Evolutionary conservation across 2,888 invertebrate species (phyloP), one percentile per base, ranked within the genome.

Genomic region (Hecatera dysodea): DNA sequence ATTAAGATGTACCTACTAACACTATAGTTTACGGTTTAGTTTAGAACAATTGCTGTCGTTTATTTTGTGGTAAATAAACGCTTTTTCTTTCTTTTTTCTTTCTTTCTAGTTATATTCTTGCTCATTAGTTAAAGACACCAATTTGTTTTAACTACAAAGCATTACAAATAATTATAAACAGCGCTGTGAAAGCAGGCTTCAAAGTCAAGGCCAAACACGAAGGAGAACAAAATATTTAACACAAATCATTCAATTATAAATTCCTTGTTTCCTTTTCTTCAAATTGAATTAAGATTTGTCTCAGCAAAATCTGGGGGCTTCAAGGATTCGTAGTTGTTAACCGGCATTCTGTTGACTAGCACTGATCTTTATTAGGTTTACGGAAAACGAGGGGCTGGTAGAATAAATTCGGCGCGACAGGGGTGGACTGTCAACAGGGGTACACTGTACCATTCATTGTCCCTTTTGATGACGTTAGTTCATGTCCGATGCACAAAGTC

Each of bases 281-380:
- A 89, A 91, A 93, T 91, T 89, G 88, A 92, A 92, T 93, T 92
- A 93, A 92, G 92, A 92, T 91, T 91, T 92, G 88, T 88, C 88
- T 72, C 72, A 67, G 80, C 64, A 82, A 84, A 84, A 86, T 87
- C 88, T 87, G 85, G 85, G 86, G 88, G 76, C 59, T 76, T 71
- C 70, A 80, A 83, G 82, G 86, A 89, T 88, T 89, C 86, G 60
- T 80, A 86, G 89, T 89, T 89, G 88, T 89, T 88, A 88, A 86
- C 87, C 85, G 83, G 86, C 86, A 86, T 90, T 89, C 88, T 89
- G 87, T 86, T 86, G 85, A 83, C 86, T 88, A 87, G 85, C 87
- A 87, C 87, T 91, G 92, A 93, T 93, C 91, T 91, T 93, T 93
- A 93, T 93, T 93, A 91, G 90, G 92, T 93, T 92, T 91, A 87